Evolutionary conservation across 1,140 invertebrate genomes (phyloP), one percentile per base, ranked within the genome.

Genomic region (Dendroctonus valens): DNA sequence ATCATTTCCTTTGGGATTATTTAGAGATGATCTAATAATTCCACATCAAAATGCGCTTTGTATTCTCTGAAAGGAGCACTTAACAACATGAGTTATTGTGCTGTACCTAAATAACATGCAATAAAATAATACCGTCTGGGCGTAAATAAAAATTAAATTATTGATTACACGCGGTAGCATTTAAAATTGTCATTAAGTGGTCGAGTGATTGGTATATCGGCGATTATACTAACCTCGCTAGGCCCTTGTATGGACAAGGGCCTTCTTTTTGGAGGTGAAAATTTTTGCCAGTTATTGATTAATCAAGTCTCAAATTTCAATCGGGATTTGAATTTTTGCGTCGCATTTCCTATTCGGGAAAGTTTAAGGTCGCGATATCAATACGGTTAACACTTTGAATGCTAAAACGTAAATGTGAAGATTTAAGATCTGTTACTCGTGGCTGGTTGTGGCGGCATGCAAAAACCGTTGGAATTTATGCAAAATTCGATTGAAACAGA

Each of bases 221-320:
- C 26, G 1, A 54, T 54, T 39, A 38, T 41, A 39, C 2, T 41
- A 54, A 37, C 52, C 52, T 54, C 38, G 52, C 12, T 9, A 8
- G 12, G 40, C 52, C 52, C 52, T 54, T 54, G 40, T 54, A 39
- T 54, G 52, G 52, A 2, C 39, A 12, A 8, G 26, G 40, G 52
- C 52, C 52, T 54, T 54, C 52, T 54, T 54, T 46, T 54, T 54
- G 37, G 52, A 54, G 39, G 52, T 54, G 52, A 54, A 54, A 54
- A 54, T 54, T 12, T 6, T 54, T 26, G 7, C 26, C 26, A 26
- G 26, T 26, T 54, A 39, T 26, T 54, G 14, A 37, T 54, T 26
- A 26, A 8, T 54, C 40, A 14, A 5, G 14, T 54, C 12, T 26
- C 7, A 54, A 54, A 8, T 54, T 14, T 41, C 7, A 54, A 37